These are phyloP conservation scores for Bathybates hornii DNA, from an alignment of 2,113 vertebrate genomes.

Conservation along the genomic window DNA sequence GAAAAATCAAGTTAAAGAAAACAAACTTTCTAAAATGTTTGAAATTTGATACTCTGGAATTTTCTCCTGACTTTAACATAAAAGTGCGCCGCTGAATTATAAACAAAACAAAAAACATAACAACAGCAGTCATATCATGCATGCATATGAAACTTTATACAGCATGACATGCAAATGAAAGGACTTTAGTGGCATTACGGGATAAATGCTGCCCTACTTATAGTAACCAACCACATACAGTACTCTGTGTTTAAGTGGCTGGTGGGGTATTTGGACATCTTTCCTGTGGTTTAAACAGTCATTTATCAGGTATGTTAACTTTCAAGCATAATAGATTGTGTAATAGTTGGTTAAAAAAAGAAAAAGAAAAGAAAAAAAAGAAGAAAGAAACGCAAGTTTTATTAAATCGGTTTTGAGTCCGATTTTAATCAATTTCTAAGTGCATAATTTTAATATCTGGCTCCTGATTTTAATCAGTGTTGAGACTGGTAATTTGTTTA, in stretches of 20 bases:
- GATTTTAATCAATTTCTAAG: background rate
- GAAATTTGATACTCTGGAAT: background rate
- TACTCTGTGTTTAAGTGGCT: background rate
- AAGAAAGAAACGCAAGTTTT: background rate
- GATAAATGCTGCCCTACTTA: background rate
- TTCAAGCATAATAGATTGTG: background rate
- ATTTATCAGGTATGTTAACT: background rate
- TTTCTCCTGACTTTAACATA: background rate
- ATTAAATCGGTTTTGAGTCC: background rate
- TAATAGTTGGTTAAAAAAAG: no score
- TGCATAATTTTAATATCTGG: background rate
- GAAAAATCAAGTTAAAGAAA: background rate
- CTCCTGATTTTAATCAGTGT: background rate
- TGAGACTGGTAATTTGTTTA: background rate
- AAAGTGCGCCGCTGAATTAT: background rate
- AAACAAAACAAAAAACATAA: background rate
- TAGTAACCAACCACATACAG: background rate
- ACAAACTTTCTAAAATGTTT: background rate
- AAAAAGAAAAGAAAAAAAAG: accelerated
- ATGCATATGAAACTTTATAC: background rate
- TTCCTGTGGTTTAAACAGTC: background rate
- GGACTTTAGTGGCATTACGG: background rate
- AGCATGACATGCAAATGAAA: background rate
- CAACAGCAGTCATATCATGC: background rate
- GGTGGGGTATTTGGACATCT: background rate